Evolutionary conservation across 2,888 invertebrate genomes (phyloP).

Genomic region (Cyaniris semiargus): DNA sequence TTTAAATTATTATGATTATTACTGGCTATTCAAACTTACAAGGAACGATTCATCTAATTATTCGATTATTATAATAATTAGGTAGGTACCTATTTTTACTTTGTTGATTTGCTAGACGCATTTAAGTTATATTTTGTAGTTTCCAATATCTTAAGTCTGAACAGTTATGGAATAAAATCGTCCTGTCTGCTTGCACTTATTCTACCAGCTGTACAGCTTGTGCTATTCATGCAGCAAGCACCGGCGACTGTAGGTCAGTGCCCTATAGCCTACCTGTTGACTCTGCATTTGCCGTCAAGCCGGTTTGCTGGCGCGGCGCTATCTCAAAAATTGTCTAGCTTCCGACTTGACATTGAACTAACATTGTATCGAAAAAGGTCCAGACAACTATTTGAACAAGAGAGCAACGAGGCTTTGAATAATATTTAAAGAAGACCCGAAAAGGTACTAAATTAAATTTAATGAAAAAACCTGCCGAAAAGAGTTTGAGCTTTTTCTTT

Average conservation of each 20-base stretch:
- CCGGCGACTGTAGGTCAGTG: slow-evolving; percentile 72
- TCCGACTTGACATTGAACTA: slow-evolving; percentile 48
- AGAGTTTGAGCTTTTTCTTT: no score
- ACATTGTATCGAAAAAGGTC: slow-evolving; percentile 13
- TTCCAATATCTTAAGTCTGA: background rate
- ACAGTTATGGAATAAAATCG: background rate
- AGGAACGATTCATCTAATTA: slow-evolving; percentile 19
- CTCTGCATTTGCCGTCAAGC: slow-evolving; percentile 62
- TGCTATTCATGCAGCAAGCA: slow-evolving; percentile 66
- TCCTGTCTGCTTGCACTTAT: slow-evolving; percentile 37
- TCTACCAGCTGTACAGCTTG: slow-evolving; percentile 52
- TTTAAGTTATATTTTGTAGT: background rate
- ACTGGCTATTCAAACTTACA: background rate
- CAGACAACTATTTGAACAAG: background rate
- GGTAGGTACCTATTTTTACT: no score
- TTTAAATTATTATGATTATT: slow-evolving; percentile 43
- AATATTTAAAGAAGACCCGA: background rate
- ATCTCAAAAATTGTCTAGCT: slow-evolving; percentile 52
- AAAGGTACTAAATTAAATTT: background rate
- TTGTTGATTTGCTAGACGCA: background rate
- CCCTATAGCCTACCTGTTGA: slow-evolving; percentile 76
- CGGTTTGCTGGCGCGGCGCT: slow-evolving; percentile 60
- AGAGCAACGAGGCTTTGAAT: background rate
- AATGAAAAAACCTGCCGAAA: no score
- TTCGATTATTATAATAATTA: no score